phyloP scores from a whole-genome alignment of 2,797 vertebrate genomes.

The Enteromius viviparus region DNA sequence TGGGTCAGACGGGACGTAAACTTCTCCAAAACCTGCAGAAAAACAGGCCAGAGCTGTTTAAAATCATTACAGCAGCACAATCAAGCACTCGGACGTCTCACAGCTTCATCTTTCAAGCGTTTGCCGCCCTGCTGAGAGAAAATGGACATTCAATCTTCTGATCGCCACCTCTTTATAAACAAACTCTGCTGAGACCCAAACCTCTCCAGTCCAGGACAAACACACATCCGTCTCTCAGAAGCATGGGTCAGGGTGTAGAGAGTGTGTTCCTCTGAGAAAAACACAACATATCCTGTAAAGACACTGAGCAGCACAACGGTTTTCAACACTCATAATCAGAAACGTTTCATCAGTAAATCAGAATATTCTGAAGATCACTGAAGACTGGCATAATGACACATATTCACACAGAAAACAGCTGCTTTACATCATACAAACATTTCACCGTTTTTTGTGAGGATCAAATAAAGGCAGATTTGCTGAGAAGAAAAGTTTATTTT shows the following conservation, averaged over 20 bases:
- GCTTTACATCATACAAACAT: not conserved
- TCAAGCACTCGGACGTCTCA: not conserved
- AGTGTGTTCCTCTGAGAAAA: not conserved
- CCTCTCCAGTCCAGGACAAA: not conserved
- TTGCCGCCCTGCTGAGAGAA: not conserved
- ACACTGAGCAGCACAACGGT: not conserved
- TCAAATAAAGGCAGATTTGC: not conserved
- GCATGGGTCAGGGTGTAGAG: not conserved
- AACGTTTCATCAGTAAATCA: not conserved
- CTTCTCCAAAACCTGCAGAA: constrained; percentile 84
- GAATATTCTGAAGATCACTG: not conserved
- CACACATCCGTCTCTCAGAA: not conserved
- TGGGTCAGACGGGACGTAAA: constrained; percentile 87
- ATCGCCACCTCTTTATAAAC: not conserved
- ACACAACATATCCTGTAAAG: not conserved
- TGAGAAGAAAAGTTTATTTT: not conserved
- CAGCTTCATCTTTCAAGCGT: not conserved
- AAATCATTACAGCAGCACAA: constrained; percentile 17
- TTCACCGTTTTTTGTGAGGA: not conserved
- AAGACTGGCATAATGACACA: not conserved
- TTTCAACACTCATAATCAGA: not conserved
- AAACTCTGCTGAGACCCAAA: not conserved
- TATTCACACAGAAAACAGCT: not conserved
- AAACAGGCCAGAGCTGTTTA: not conserved
- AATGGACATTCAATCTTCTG: not conserved